Base-by-base conservation (phyloP, 1,140 invertebrate species). In the Heterodera schachtii region DNA sequence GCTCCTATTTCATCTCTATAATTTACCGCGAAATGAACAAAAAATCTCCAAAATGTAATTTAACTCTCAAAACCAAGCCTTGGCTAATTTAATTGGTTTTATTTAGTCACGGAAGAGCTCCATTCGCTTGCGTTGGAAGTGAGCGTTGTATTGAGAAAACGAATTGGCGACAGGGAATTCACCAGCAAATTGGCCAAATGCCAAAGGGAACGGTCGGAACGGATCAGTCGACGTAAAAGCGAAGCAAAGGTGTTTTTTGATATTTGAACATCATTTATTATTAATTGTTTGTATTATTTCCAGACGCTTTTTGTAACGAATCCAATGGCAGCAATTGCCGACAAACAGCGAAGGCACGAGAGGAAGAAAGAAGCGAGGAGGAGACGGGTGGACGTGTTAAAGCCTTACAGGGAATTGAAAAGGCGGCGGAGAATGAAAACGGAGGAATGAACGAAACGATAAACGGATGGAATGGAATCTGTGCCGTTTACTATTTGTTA, bases 21-120 rank as follows among this genome's bases (percentile, higher is more conserved):
- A 13, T 84, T n/a, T 81, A 84, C 71, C 83, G 83, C 31, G 83
- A 84, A 81, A 84, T 84, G 79, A 73, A 47, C 41, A 21, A 74
- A 21, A 86, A 86, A 75, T 85, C 83, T 41, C 21, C 21, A n/a
- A 66, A 41, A 69, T 47, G 82, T 83, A 82, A 64, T 64, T 64
- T 31, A 31, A 31, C 31, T 31, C 31, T 31, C 31, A 52, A 11
- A 11, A 6, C 49, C 49, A 52, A 52, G 49, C 49, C 49, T 52
- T 52, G 49, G 2, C 11, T 52, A 6, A 52, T 11, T 8, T 52
- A 52, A 52, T 52, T 52, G 49, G 11, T 52, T 52, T 52, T 52
- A 11, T 52, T 52, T 11, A 84, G 83, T 75, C 57, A 82, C 74
- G 11, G 84, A 82, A 31, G 83, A 84, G 3, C 67, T 84, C 16